Base-by-base conservation (phyloP, 2,888 invertebrate genomes). In the Papilio protenor region DNA sequence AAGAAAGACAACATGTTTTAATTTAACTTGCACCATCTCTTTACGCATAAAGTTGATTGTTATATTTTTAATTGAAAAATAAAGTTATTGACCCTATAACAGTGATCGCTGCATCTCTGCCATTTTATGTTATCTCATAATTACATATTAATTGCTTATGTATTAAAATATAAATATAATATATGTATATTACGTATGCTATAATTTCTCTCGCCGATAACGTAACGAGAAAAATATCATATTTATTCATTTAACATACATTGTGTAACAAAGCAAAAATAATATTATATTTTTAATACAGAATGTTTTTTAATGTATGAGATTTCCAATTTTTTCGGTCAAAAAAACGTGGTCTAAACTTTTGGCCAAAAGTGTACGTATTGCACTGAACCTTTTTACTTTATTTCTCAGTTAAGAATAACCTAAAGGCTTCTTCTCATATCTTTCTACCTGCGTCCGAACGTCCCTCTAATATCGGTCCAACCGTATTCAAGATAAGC, bases 151-250 rank as follows among this genome's bases (percentile, higher is more conserved):
- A 61, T 61, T 61, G 23, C 27, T 21, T 40, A 49, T 49, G 11
- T 61, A 61, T 61, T 27, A 23, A 23, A 27, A 61, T 61, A 21
- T 23, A 16, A 14, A 64, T 33, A 64, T 59, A 27, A 33, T 18
- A 49, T 49, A 71, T 23, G 23, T 47, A 27, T 27, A 40, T 21
- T 59, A 64, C 10, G 33, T 73, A 75, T 69, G 33, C 12, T 45
- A 55, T 59, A 59, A 70, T 71, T 76, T 76, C 47, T 76, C 23
- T 49, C 6, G 40, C 21, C 6, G 75, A 75, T 70, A 75, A 75
- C 11, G 23, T 23, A 45, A 23, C 23, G 55, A 75, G 70, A 75
- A 69, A 70, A 75, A 45, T 21, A 55, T 18, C 2, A 11, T 59
- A 18, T 33, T 45, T 11, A 57, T 27, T 59, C 70, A 76, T 59